Conservation (phyloP, 2,113 vertebrate genomes). For the Sander lucioperca region DNA sequence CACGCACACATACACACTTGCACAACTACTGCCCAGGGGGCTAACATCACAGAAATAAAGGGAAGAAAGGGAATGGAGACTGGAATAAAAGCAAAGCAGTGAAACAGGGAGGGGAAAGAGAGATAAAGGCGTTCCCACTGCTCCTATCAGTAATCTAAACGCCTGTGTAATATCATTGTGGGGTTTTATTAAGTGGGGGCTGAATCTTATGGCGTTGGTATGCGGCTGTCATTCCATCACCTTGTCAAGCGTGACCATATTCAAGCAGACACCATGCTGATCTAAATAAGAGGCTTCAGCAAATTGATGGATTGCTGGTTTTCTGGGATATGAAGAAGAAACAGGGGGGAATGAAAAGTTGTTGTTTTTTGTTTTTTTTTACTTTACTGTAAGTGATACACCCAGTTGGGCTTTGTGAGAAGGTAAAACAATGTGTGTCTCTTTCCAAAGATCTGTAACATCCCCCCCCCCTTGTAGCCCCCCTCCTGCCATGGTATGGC, state of each 20-base stretch:
- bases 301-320: constrained; percentile 79
- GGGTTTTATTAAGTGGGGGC: constrained; percentile 73
- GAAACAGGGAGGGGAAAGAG: constrained; percentile 60
- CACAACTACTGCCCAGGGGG: constrained; percentile 71
- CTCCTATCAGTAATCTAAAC: constrained; percentile 78
- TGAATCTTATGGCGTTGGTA: constrained; percentile 70
- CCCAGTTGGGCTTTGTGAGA: constrained; percentile 40
- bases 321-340: constrained; percentile 72
- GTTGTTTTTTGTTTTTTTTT: constrained; percentile 34
- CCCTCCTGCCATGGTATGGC: constrained; percentile 52
- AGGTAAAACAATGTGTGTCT: constrained; percentile 37
- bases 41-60: constrained; percentile 65
- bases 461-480: constrained; percentile 12
- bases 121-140: constrained; percentile 74
- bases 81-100: constrained; percentile 51
- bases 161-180: constrained; percentile 79
- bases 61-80: constrained; percentile 48
- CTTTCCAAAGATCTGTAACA: constrained; percentile 58
- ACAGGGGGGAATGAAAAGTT: constrained; percentile 35
- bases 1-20: constrained; percentile 42
- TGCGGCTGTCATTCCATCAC: constrained; percentile 80
- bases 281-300: constrained; percentile 77
- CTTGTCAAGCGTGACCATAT: constrained; percentile 77
- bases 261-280: constrained; percentile 78
- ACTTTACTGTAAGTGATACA: constrained; percentile 61